Base-by-base conservation (phyloP, 2,888 invertebrate species). In the Ophion slaviceki region DNA sequence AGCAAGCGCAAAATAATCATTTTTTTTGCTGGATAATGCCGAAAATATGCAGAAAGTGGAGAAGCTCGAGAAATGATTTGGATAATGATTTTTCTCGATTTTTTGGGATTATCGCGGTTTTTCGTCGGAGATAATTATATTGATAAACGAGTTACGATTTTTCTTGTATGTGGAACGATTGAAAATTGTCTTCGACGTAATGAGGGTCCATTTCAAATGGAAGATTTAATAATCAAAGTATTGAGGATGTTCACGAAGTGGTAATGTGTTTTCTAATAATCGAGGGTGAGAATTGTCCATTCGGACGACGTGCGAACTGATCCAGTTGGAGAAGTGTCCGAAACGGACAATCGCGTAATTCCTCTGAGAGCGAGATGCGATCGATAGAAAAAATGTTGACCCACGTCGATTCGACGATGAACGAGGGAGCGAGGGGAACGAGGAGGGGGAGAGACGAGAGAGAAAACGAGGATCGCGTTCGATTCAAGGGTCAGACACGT, bases 401-500 rank as follows among this genome's bases (percentile, higher is more conserved):
- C 75, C 74, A 68, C 67, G 80, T 61, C 72, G 71, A 59, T 64
- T 75, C 10, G 45, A 61, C 71, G 71, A 71, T 20, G 71, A 67
- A 62, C 62, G 67, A 79, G 80, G 74, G 61, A 75, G 71, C 32
- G 64, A 64, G 36, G 70, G 53, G 70, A 74, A 40, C 57, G 66
- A 74, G 28, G 64, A 66, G 17, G 17, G 47, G n/a, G 64, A n/a
- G 40, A 68, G 53, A 72, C 47, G 28, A 71, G 45, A 32, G 67
- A 61, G 61, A 61, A 61, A 67, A 20, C 45, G 68, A 59, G 45
- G 68, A 68, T 64, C 68, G 80, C 67, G 68, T 81, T 81, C 80
- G 80, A 81, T 81, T 81, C 80, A 75, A 68, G 80, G 80, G 80
- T 81, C 80, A 75, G 68, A 75, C 80, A 81, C 74, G 80, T 81